These are phyloP conservation scores for Premnoplex brunnescens DNA, from an alignment of 2,797 vertebrate species.

Conservation along the genomic window DNA sequence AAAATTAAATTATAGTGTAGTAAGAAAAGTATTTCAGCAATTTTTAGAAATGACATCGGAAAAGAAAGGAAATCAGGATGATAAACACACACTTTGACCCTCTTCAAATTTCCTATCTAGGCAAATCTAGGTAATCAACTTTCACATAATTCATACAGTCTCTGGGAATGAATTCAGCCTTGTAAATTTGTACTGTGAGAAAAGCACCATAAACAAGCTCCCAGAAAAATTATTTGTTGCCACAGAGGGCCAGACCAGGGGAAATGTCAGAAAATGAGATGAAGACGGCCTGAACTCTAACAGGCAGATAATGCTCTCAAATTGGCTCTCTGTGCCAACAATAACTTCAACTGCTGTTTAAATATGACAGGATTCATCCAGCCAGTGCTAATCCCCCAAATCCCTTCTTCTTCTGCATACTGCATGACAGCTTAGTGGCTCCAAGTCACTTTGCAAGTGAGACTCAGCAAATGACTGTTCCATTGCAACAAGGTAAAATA, in stretches of 20 bases:
- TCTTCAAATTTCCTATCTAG: background rate
- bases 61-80: background rate
- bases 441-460: background rate
- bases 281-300: background rate
- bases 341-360: slow-evolving; percentile 9
- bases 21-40: background rate
- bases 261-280: background rate
- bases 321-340: background rate
- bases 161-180: background rate
- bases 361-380: slow-evolving; percentile 2
- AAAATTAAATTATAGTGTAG: background rate
- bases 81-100: background rate
- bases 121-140: background rate
- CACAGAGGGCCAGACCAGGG: background rate
- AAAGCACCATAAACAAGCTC: background rate
- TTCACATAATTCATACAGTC: background rate
- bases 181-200: background rate
- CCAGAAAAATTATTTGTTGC: background rate
- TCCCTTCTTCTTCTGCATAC: background rate
- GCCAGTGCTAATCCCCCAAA: background rate
- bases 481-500: background rate
- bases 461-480: background rate
- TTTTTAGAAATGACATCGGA: background rate
- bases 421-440: background rate
- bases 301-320: slow-evolving; percentile 9